phyloP scores from a whole-genome alignment of 1,140 invertebrate species.

The Yoshiicerus persimilis region DNA sequence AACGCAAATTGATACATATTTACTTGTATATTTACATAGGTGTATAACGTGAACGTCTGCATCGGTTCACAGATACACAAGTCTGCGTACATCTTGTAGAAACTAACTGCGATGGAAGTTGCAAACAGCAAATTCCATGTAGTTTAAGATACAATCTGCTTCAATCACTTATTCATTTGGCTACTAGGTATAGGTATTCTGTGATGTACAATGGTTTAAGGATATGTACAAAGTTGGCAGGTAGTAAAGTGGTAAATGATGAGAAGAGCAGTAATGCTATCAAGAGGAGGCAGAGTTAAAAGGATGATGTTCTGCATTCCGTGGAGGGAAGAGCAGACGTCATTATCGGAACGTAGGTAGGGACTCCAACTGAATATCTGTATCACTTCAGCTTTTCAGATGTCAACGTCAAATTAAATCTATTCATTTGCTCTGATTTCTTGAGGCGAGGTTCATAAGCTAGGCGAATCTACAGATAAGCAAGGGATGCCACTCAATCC shows the following conservation, averaged over 20 bases:
- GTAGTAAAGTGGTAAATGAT: not conserved
- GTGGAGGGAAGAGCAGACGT: not conserved
- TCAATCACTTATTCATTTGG: not conserved
- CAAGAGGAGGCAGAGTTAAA: not conserved
- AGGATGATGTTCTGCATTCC: not conserved
- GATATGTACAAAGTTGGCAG: not conserved
- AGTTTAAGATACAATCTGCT: not conserved
- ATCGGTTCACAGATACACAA: not conserved
- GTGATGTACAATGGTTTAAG: too few relatives aligned
- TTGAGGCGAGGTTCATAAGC: not conserved
- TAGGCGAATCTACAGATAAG: not conserved
- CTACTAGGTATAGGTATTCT: not conserved
- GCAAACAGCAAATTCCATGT: not conserved
- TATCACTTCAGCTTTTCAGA: not conserved
- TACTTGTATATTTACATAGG: not conserved
- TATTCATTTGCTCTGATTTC: not conserved
- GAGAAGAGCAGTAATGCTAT: not conserved
- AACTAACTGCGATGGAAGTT: not conserved
- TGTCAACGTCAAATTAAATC: not conserved
- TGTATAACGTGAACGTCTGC: not conserved
- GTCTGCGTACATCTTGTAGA: not conserved
- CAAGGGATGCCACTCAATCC: not conserved
- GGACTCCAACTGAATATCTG: not conserved
- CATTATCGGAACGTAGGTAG: not conserved
- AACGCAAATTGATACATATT: not conserved